Base-by-base conservation (phyloP, 2,888 invertebrate species). In the Pollenia labialis region DNA sequence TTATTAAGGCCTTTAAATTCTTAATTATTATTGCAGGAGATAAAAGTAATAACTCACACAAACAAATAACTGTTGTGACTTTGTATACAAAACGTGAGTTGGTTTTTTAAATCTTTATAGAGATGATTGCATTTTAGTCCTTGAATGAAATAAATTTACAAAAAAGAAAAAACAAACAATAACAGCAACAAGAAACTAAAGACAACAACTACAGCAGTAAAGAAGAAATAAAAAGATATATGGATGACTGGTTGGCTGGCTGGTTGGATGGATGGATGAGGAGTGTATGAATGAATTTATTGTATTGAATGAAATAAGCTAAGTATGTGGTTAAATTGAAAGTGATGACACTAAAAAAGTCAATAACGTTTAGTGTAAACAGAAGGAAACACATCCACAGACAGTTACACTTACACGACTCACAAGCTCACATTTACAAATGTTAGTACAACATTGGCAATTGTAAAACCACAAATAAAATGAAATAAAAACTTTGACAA, bases 281-380 rank as follows among this genome's bases (percentile, higher is more conserved):
- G 23, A 60, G 52, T 60, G 76, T 50, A 60, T 72, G 72, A 72
- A 42, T 74, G 79, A 79, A 72, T 74, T 72, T 54, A 68, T 80
- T 52, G 18, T 68, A 72, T 60, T 71, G 48, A 66, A 46, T 32
- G 40, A 44, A 50, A 75, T 54, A 23, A 64, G 69, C 62, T 81
- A 86, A 86, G 81, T 80, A 75, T 85, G 79, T 85, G 84, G 85
- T 76, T 86, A 86, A 86, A 86, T 88, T 87, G 88, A 87, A 88
- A 87, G 87, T 87, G 88, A 88, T 85, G 87, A 85, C 87, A 88
- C 88, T 88, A 87, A 82, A 88, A 84, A 87, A 85, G 85, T 85
- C 87, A 87, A 87, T 88, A 88, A 81, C 81, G 56, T 83, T 85
- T 88, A 83, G 72, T 60, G 66, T 76, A 71, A 80, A 87, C 58